Percentiles rank a stretch among this genome's conserved stretches.
Conservation (phyloP, 2,113 vertebrate genomes). For the Phalacrocorax brasilianus region DNA sequence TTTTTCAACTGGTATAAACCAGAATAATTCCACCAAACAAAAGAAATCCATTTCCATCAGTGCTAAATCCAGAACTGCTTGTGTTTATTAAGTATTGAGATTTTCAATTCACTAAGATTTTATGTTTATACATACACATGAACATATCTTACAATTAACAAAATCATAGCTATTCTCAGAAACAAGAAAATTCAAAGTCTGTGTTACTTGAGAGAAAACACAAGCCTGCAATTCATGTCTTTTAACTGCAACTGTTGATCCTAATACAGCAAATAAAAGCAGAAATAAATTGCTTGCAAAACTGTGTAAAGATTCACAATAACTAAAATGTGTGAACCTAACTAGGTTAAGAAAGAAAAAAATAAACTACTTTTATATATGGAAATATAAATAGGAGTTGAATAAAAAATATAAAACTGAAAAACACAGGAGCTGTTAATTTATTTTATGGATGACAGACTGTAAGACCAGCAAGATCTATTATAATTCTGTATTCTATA, state of each 20-base stretch:
- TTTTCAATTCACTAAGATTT: neutral
- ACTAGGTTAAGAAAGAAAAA: neutral
- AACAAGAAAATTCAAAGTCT: neutral
- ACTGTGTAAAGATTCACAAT: neutral
- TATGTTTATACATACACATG: neutral
- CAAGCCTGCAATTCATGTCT: neutral
- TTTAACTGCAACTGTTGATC: neutral
- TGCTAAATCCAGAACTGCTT: neutral
- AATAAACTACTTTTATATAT: neutral
- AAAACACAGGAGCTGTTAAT: neutral
- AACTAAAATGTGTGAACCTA: neutral
- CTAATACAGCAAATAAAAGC: neutral
- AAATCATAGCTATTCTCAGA: neutral
- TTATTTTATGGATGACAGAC: neutral
- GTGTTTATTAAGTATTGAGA: neutral
- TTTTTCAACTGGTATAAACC: neutral
- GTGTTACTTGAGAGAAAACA: neutral
- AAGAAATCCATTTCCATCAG: neutral
- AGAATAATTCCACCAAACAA: neutral
- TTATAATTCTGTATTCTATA: neutral
- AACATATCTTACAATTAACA: neutral
- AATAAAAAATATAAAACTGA: neutral
- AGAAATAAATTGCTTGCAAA: neutral
- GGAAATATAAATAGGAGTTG: neutral
- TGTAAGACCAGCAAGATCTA: neutral